A percentile compares a stretch with the other conserved stretches of the same genome.
phyloP scores from a whole-genome alignment of 2,113 vertebrate genomes.

The Cinclus mexicanus region DNA sequence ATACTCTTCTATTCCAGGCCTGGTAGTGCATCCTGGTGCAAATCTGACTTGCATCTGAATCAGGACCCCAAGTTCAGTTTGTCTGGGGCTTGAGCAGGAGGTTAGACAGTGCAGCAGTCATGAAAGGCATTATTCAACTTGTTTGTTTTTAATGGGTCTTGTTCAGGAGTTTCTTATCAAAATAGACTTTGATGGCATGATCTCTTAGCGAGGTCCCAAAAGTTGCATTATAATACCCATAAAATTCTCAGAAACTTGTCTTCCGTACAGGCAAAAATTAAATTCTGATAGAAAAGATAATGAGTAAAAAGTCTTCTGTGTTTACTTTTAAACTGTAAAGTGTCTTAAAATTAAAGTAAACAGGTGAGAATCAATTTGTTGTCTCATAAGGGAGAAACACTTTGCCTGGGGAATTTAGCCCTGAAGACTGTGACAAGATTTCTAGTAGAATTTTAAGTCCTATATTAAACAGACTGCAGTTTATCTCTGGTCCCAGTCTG shows the following conservation, averaged over 20 bases:
- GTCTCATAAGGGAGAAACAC: background rate
- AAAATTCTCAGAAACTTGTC: background rate
- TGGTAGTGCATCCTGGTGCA: background rate
- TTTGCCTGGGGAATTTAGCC: background rate
- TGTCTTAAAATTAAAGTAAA: background rate
- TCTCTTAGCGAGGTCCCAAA: background rate
- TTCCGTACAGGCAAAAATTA: background rate
- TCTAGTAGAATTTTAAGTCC: accelerated
- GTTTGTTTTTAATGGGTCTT: background rate
- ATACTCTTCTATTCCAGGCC: background rate
- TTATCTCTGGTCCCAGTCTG: background rate
- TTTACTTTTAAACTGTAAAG: background rate
- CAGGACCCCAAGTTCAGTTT: background rate
- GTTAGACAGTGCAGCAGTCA: background rate
- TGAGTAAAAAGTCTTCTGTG: background rate
- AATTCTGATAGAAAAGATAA: background rate
- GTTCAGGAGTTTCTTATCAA: background rate
- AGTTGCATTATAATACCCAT: background rate
- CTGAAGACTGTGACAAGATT: background rate
- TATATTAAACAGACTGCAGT: background rate
- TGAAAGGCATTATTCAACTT: background rate
- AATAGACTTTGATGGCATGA: background rate
- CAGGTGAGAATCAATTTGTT: background rate
- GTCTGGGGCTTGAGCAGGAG: background rate
- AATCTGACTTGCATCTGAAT: background rate